A percentile compares a stretch with the other conserved stretches of the same genome.
These are phyloP conservation scores for Euglossa dilemma DNA, from an alignment of 1,140 invertebrate species.

Conservation along the genomic window DNA sequence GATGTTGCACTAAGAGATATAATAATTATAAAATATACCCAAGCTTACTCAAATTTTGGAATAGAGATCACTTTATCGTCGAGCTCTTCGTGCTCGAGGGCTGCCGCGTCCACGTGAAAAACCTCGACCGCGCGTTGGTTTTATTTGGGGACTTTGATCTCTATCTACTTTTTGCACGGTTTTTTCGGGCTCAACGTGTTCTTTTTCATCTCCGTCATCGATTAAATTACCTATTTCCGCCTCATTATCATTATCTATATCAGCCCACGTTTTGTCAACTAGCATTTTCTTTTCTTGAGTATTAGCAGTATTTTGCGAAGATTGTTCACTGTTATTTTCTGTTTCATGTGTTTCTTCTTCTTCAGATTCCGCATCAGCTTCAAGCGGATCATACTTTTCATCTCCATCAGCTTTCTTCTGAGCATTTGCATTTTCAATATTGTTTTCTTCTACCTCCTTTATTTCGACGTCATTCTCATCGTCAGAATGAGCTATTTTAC, in stretches of 20 bases:
- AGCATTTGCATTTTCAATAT: conserved; percentile 43
- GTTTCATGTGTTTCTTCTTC: conserved; percentile 65
- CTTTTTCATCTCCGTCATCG: conserved; percentile 75
- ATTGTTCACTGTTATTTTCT: conserved; percentile 43
- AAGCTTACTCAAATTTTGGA: conserved; percentile 14
- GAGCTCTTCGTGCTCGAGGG: conserved; percentile 77
- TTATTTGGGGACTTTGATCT: conserved; percentile 43
- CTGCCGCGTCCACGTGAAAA: conserved; percentile 70
- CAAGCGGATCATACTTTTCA: conserved; percentile 77
- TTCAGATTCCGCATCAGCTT: conserved; percentile 75
- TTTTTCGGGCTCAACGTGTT: conserved; percentile 54
- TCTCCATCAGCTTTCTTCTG: conserved; percentile 66
- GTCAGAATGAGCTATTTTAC: conserved; percentile 63
- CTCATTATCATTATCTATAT: conserved; percentile 76
- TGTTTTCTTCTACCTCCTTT: conserved; percentile 59
- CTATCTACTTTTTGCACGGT: conserved; percentile 57
- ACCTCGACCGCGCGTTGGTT: conserved; percentile 57
- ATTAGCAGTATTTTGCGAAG: conserved; percentile 29
- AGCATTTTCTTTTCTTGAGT: conserved; percentile 59
- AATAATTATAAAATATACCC: conserved; percentile 12
- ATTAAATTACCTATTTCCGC: conserved; percentile 73
- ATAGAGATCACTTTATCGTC: conserved; percentile 71
- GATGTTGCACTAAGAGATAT: background rate
- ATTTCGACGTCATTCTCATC: conserved; percentile 56
- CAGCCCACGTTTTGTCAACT: conserved; percentile 73